These are phyloP conservation scores for Onychorhynchus coronatus DNA, from an alignment of 2,113 vertebrate species.

Conservation along the genomic window DNA sequence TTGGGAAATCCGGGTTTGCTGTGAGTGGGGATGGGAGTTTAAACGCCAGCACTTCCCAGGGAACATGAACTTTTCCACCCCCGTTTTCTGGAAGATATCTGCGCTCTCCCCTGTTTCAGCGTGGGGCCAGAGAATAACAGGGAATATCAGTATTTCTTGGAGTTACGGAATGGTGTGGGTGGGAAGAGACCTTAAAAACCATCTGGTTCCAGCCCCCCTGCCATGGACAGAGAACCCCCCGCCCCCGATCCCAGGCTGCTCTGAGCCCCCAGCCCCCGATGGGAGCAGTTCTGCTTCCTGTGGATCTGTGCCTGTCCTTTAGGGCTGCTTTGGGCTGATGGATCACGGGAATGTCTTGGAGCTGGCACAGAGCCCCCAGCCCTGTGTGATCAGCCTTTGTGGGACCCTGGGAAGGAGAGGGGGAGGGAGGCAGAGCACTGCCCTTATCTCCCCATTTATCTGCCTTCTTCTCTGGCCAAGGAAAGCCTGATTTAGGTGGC, in stretches of 20 bases:
- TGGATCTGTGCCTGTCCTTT: background rate
- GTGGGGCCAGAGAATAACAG: background rate
- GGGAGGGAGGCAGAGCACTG: background rate
- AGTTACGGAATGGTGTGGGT: background rate
- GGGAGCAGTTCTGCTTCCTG: background rate
- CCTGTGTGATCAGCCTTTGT: background rate
- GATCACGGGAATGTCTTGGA: background rate
- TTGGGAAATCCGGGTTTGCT: background rate
- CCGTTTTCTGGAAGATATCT: background rate
- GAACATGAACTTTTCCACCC: background rate
- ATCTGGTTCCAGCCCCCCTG: background rate
- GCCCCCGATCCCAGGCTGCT: background rate
- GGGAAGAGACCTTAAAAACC: background rate
- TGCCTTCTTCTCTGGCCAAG: background rate
- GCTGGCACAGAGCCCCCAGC: background rate
- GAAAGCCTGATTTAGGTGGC: slow-evolving; percentile 7
- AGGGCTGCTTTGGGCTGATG: background rate
- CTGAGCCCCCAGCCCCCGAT: background rate
- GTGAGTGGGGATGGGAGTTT: too few species aligned
- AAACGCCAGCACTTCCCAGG: background rate
- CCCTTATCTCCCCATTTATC: background rate
- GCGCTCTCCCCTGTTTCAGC: rapidly evolving
- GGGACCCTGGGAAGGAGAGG: background rate
- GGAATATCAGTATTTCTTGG: background rate
- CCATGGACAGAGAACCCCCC: background rate